These are phyloP conservation scores for Mobula birostris DNA, from an alignment of 2,113 vertebrate species.

Conservation along the genomic window DNA sequence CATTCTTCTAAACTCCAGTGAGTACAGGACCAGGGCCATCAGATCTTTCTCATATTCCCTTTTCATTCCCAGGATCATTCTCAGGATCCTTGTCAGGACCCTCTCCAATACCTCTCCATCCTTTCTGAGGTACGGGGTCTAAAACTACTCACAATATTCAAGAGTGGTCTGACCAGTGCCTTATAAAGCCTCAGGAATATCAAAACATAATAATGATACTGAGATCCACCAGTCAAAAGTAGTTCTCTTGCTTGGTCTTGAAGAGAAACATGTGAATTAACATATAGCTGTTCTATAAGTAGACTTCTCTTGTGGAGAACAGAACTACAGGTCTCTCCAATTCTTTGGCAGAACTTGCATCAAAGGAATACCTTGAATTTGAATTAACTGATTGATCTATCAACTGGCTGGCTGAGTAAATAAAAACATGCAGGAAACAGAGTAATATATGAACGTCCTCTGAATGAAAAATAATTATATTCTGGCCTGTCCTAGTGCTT, in stretches of 20 bases:
- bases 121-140: too few species aligned
- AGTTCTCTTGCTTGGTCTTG: neutral
- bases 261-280: neutral
- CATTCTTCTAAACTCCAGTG: too few species aligned
- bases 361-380: neutral
- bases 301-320: neutral
- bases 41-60: too few species aligned
- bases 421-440: neutral
- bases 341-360: neutral
- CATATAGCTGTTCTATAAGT: neutral
- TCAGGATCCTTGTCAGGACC: too few species aligned
- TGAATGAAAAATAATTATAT: neutral
- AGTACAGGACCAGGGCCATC: too few species aligned
- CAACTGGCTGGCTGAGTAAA: neutral
- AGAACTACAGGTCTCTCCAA: neutral
- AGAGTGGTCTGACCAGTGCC: too few species aligned
- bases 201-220: neutral
- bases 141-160: too few species aligned
- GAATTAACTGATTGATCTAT: neutral
- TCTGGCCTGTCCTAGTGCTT: neutral
- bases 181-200: neutral
- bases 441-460: neutral
- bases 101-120: too few species aligned
- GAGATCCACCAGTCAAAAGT: neutral
- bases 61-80: too few species aligned